Conservation (phyloP, 1,140 invertebrate species). For the Apis mellifera region Amel_HAv3.1 CM009937.2:7640501-7641000, state of each 20-base stretch:
- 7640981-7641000: not conserved
- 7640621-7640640: not conserved
- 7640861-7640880: no score
- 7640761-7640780: not conserved
- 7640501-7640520: not conserved
- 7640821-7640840: no score
- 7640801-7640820: no score
- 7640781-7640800: no score
- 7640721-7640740: not conserved
- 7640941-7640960: no score
- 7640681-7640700: no score
- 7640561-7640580: not conserved
- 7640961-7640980: not conserved
- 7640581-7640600: not conserved
- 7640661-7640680: not conserved
- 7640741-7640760: not conserved
- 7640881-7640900: no score
- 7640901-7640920: no score
- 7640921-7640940: no score
- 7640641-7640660: not conserved
- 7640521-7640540: not conserved
- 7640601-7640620: conserved; percentile 13
- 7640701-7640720: not conserved
- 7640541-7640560: conserved; percentile 34
- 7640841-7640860: no score